phyloP scores from a whole-genome alignment of 2,797 vertebrate species.

The Rhinatrema bivittatum region DNA sequence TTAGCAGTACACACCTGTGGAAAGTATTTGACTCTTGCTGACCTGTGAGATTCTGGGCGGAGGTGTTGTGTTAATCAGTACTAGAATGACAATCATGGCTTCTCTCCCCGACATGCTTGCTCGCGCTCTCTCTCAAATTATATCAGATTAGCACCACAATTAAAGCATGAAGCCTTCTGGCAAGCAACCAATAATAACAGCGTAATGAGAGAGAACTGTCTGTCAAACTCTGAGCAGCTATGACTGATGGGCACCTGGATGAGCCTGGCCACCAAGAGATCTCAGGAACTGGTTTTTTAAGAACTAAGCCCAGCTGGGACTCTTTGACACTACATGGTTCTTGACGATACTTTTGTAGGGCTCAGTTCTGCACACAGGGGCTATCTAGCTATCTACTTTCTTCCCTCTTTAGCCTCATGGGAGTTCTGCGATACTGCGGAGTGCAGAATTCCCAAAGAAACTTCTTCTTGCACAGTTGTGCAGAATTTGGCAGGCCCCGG shows the following conservation, averaged over 20 bases:
- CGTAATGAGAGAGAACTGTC: constrained; percentile 48
- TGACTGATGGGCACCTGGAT: constrained; percentile 49
- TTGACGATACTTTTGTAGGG: too few relatives aligned
- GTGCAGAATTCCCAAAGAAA: too few relatives aligned
- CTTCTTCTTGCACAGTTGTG: too few relatives aligned
- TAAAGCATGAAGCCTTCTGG: constrained; percentile 51
- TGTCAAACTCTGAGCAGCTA: constrained; percentile 50
- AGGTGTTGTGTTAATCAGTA: too few relatives aligned
- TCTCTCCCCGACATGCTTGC: constrained; percentile 26
- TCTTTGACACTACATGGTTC: neutral
- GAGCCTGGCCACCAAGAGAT: constrained; percentile 51
- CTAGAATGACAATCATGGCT: too few relatives aligned
- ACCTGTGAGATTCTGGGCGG: too few relatives aligned
- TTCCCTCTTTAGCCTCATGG: too few relatives aligned
- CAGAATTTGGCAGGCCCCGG: too few relatives aligned
- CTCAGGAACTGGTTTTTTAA: constrained; percentile 27
- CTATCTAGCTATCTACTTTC: too few relatives aligned
- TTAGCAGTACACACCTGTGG: neutral
- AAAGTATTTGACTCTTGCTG: neutral
- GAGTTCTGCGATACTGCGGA: too few relatives aligned
- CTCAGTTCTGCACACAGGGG: too few relatives aligned
- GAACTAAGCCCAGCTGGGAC: neutral
- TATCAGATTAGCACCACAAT: constrained; percentile 49
- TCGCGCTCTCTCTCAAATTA: constrained; percentile 26
- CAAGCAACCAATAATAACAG: constrained; percentile 49